Percentiles rank a stretch among this genome's conserved stretches.
phyloP scores from a whole-genome alignment of 2,797 vertebrate genomes.

The Sciurus vulgaris region DNA sequence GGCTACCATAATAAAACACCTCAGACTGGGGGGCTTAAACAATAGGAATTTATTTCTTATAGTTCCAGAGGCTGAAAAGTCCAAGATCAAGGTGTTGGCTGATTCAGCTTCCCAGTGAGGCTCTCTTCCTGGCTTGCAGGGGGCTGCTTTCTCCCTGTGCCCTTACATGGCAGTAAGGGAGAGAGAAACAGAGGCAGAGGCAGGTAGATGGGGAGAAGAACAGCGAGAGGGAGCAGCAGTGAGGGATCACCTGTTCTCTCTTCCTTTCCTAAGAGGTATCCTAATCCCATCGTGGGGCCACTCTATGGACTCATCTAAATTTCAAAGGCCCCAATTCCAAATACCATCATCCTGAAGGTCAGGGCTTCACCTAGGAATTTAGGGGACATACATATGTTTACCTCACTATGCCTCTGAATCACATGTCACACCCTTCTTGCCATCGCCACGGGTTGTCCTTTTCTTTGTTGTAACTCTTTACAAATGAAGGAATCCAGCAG shows the following conservation, averaged over 20 bases:
- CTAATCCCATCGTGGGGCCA: neutral
- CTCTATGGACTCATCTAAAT: neutral
- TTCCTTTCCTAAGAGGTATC: neutral
- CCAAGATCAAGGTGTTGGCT: neutral
- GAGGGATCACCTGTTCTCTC: neutral
- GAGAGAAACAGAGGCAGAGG: neutral
- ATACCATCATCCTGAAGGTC: neutral
- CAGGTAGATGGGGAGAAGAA: too few species aligned
- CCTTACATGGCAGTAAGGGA: neutral
- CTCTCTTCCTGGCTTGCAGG: neutral
- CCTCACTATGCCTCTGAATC: too few species aligned
- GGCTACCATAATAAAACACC: neutral
- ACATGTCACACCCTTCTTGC: neutral
- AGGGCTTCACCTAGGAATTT: neutral
- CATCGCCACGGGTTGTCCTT: neutral
- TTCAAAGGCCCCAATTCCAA: neutral
- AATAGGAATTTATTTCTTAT: neutral
- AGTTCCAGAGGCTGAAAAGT: neutral
- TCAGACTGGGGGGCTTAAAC: neutral
- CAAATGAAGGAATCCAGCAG: too few species aligned
- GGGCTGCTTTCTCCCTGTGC: neutral
- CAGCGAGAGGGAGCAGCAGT: too few species aligned
- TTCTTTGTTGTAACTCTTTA: neutral
- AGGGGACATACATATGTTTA: neutral
- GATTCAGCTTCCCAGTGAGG: neutral